Percentiles rank a stretch among this genome's conserved stretches.
These are phyloP conservation scores for Esox niger DNA, from an alignment of 2,113 vertebrate genomes.

Conservation along the genomic window DNA sequence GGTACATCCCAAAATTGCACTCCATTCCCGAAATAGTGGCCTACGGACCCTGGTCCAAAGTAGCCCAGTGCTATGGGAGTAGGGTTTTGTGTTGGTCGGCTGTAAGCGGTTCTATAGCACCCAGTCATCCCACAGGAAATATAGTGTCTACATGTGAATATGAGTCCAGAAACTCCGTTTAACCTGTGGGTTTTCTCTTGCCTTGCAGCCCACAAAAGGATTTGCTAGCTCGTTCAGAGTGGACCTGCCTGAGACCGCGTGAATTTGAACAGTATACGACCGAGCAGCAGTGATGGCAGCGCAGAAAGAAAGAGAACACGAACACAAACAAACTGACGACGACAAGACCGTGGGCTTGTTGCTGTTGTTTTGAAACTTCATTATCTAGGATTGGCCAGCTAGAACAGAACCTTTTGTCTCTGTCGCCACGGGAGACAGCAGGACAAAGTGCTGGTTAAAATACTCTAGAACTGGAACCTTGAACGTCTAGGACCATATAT, in stretches of 20 bases:
- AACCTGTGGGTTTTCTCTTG: constrained; percentile 72
- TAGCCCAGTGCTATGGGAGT: too few species aligned
- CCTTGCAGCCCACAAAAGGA: constrained; percentile 96
- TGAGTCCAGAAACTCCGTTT: too few species aligned
- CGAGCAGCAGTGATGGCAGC: constrained; percentile 55
- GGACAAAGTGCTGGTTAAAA: constrained; percentile 69
- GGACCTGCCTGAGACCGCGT: constrained; percentile 95
- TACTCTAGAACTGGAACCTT: constrained; percentile 32
- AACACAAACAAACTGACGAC: constrained; percentile 50
- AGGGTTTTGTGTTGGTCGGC: too few species aligned
- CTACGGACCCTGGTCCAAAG: too few species aligned
- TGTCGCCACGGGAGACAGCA: constrained; percentile 74
- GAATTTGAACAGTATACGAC: constrained; percentile 86
- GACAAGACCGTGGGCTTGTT: constrained; percentile 53
- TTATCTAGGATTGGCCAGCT: constrained; percentile 86
- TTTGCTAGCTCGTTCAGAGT: constrained; percentile 98
- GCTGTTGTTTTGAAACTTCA: constrained; percentile 76
- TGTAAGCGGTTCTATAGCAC: too few species aligned
- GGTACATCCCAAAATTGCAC: too few species aligned
- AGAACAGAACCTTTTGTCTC: constrained; percentile 77
- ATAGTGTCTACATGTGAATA: too few species aligned
- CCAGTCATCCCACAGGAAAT: too few species aligned
- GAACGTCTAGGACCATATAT: constrained; percentile 72
- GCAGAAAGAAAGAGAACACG: constrained; percentile 72
- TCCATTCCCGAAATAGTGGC: too few species aligned